Conservation (phyloP, 1,140 invertebrate genomes). For the Lepidotrigona ventralis region DNA sequence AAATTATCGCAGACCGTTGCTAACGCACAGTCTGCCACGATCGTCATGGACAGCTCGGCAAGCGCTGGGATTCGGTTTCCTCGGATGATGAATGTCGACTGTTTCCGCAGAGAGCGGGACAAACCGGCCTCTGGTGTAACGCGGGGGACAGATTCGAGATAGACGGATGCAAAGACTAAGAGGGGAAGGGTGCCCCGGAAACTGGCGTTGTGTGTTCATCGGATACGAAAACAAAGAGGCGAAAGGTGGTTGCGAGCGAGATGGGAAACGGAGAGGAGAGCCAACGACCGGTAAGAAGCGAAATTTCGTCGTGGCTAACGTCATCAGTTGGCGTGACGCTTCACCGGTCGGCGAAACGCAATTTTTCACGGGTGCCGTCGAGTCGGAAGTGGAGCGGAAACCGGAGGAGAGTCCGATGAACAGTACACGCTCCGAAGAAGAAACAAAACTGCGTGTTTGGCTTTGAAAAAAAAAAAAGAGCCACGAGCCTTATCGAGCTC, state of each 20-base stretch:
- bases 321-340: slow-evolving; percentile 55
- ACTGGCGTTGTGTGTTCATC: slow-evolving; percentile 1
- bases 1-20: background rate
- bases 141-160: background rate
- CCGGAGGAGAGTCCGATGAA: slow-evolving; percentile 64
- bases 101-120: slow-evolving; percentile 1
- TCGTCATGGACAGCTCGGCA: slow-evolving; percentile 57
- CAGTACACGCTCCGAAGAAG: slow-evolving; percentile 44
- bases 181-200: slow-evolving; percentile 12
- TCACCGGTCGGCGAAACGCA: slow-evolving; percentile 48
- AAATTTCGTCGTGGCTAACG: slow-evolving; percentile 47
- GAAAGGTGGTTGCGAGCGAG: slow-evolving; percentile 3
- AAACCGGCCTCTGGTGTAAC: background rate
- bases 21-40: background rate
- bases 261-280: background rate
- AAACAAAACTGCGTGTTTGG: slow-evolving; percentile 38
- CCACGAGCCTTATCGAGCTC: slow-evolving; percentile 30
- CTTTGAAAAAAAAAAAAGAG: background rate
- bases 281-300: slow-evolving; percentile 2
- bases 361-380: slow-evolving; percentile 69
- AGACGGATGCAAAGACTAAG: slow-evolving; percentile 31
- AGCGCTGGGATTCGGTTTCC: slow-evolving; percentile 69
- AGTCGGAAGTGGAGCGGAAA: slow-evolving; percentile 61
- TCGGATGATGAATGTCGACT: slow-evolving; percentile 61
- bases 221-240: slow-evolving; percentile 18